Evolutionary conservation across 2,888 invertebrate genomes (phyloP).

Genomic region (Parnassius smintheus): DNA sequence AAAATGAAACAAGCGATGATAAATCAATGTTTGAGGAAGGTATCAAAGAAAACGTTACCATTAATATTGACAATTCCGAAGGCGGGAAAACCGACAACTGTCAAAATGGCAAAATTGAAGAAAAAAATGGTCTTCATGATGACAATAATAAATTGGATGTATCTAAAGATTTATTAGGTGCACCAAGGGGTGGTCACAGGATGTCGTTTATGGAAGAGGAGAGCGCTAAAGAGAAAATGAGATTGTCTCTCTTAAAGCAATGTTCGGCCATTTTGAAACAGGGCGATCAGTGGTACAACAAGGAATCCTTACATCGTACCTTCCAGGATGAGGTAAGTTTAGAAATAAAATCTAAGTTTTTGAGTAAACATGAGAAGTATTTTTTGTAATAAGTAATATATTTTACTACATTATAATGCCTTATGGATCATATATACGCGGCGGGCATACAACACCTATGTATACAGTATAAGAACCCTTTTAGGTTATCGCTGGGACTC

Average conservation of each 20-base stretch:
- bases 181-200: slow-evolving; percentile 53
- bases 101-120: slow-evolving; percentile 25
- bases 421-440: too few relatives aligned
- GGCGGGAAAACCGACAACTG: slow-evolving; percentile 27
- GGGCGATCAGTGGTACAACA: slow-evolving; percentile 82
- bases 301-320: slow-evolving; percentile 83
- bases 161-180: slow-evolving; percentile 43
- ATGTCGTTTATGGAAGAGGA: slow-evolving; percentile 88
- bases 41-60: slow-evolving; percentile 25
- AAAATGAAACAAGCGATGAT: background rate
- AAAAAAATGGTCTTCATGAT: slow-evolving; percentile 10
- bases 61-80: slow-evolving; percentile 26
- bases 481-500: too few relatives aligned
- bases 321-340: slow-evolving; percentile 85
- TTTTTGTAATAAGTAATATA: too few relatives aligned
- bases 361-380: too few relatives aligned
- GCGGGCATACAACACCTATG: too few relatives aligned
- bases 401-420: too few relatives aligned
- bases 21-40: background rate
- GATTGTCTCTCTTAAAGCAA: slow-evolving; percentile 82
- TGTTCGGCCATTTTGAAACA: slow-evolving; percentile 84
- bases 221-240: slow-evolving; percentile 82
- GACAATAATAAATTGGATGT: slow-evolving; percentile 22
- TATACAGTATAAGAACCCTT: too few relatives aligned
- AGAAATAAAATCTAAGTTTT: background rate